Percentiles rank a stretch among this genome's conserved stretches.
Conservation (phyloP, 2,888 invertebrate species). For the Brachyopa scutellaris region DNA sequence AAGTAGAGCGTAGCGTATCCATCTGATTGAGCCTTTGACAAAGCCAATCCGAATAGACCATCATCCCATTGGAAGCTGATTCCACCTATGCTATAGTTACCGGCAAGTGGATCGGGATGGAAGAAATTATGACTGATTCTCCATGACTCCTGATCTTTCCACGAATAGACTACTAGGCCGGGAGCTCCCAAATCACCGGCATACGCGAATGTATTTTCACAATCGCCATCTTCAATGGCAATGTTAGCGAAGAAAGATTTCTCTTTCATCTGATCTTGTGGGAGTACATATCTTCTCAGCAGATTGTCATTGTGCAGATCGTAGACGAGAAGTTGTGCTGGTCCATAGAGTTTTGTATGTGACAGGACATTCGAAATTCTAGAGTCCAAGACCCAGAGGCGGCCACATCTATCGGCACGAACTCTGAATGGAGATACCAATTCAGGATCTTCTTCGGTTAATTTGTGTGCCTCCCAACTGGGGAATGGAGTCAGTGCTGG, state of each 20-base stretch:
- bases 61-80: slow-evolving; percentile 89
- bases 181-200: slow-evolving; percentile 87
- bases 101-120: slow-evolving; percentile 87
- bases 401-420: slow-evolving; percentile 88
- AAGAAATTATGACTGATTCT: slow-evolving; percentile 88
- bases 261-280: slow-evolving; percentile 85
- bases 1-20: slow-evolving; percentile 89
- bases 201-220: slow-evolving; percentile 88
- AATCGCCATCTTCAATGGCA: slow-evolving; percentile 89
- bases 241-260: slow-evolving; percentile 90
- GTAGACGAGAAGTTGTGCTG: slow-evolving; percentile 87
- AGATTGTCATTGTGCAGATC: slow-evolving; percentile 88
- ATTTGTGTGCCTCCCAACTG: slow-evolving; percentile 89
- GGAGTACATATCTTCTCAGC: slow-evolving; percentile 86
- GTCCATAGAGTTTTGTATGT: slow-evolving; percentile 82
- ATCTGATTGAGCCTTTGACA: slow-evolving; percentile 85
- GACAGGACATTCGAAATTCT: slow-evolving; percentile 86
- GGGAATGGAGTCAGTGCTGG: slow-evolving; percentile 90
- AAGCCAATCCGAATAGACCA: slow-evolving; percentile 88
- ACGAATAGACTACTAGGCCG: slow-evolving; percentile 89
- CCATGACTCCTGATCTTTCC: slow-evolving; percentile 88
- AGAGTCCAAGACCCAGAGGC: slow-evolving; percentile 91
- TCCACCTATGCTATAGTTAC: slow-evolving; percentile 88
- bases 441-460: slow-evolving; percentile 84
- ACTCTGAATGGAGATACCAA: slow-evolving; percentile 89